Evolutionary conservation across 2,797 vertebrate genomes (phyloP).

Genomic region (Muscicapa comitata): DNA sequence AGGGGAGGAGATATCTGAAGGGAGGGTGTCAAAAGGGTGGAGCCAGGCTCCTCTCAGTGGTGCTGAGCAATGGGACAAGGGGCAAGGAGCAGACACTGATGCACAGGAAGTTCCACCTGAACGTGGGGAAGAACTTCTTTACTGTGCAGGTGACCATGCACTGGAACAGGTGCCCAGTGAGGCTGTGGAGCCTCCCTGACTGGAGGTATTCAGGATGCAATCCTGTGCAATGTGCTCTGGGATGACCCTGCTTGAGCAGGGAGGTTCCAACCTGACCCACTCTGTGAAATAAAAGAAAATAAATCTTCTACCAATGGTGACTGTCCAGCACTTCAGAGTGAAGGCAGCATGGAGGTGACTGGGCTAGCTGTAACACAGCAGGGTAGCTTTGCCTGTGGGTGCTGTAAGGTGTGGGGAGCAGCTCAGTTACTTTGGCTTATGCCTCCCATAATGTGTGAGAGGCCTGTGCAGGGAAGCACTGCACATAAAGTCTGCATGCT

Average conservation of each 20-base stretch:
- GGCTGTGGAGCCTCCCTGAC: neutral
- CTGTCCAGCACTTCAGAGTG: neutral
- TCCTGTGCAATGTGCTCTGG: neutral
- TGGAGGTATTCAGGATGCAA: neutral
- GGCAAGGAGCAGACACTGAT: neutral
- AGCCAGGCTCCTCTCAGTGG: neutral
- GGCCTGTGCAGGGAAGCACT: neutral
- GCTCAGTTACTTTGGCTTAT: neutral
- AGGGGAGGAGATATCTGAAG: neutral
- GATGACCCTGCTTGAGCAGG: neutral
- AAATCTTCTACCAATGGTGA: neutral
- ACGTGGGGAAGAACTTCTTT: neutral
- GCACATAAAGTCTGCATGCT: fast-evolving
- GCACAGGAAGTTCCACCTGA: neutral
- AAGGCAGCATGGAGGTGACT: neutral
- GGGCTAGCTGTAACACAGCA: neutral
- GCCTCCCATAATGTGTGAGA: neutral
- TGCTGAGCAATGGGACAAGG: neutral
- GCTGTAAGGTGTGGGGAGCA: neutral
- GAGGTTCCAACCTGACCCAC: neutral
- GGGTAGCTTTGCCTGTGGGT: neutral
- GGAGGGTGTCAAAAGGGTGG: neutral
- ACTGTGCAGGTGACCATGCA: fast-evolving
- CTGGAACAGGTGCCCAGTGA: neutral
- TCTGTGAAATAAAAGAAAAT: neutral